These are phyloP conservation scores for Salpingus planirostris DNA, from an alignment of 2,888 invertebrate genomes.

Conservation along the genomic window DNA sequence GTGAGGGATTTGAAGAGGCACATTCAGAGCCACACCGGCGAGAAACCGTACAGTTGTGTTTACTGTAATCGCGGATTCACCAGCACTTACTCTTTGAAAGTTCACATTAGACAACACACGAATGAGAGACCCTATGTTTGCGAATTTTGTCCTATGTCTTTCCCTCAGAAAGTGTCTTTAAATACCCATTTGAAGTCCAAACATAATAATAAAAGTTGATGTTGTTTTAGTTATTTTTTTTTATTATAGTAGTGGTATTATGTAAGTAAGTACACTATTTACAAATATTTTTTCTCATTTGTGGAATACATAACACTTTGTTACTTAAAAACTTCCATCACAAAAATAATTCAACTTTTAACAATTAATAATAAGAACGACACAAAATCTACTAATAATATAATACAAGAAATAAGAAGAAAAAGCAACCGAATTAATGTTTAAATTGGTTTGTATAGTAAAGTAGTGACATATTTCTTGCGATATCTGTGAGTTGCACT, in stretches of 20 bases:
- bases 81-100: constrained; percentile 27
- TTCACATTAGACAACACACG: constrained; percentile 29
- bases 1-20: constrained; percentile 28
- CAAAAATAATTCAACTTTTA: no score
- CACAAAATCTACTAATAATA: no score
- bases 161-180: constrained; percentile 30
- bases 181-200: constrained; percentile 29
- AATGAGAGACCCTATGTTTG: constrained; percentile 31
- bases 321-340: no score
- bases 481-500: constrained; percentile 97
- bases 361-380: no score
- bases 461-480: constrained; percentile 98
- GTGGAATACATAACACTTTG: no score
- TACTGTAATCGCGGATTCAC: constrained; percentile 29
- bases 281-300: no score
- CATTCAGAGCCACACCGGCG: constrained; percentile 29
- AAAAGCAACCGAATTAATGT: no score
- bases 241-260: no score
- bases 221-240: no score
- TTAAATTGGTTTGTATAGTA: constrained; percentile 96
- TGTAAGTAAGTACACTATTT: no score
- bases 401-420: no score
- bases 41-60: constrained; percentile 25
- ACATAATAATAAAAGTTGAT: no score
- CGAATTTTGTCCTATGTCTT: constrained; percentile 25